Evolutionary conservation across 2,888 invertebrate genomes (phyloP), one percentile per base, ranked within the genome.

Genomic region (Baccha elongata): DNA sequence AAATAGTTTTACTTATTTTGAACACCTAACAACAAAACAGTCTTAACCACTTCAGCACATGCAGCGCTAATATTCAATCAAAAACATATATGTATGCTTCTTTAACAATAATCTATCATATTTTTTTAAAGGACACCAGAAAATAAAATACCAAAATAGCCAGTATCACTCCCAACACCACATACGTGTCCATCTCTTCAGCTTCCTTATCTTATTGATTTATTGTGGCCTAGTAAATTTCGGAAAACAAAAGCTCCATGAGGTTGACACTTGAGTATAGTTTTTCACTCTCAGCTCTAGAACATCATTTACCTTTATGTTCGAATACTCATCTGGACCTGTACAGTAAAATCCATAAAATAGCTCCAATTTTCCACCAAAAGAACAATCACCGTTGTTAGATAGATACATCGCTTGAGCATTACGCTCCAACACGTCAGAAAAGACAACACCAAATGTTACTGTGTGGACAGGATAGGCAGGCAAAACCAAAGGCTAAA

Each of bases 291-390:
- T 29, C 29, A 46, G 11, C 62, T 48, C 60, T n/a, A 46, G n/a
- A 71, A 81, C 83, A 83, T 83, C 83, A 83, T 83, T 83, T 76
- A 83, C 83, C 83, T 83, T 83, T 72, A 78, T 64, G 71, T 78
- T 83, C 53, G 68, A 55, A 68, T 64, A 60, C 60, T 42, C 58
- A 58, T 58, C 58, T 58, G 53, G 68, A 83, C 71, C 78, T 83
- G 73, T 58, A 58, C 72, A 53, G 37, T 78, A 55, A 64, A 83
- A 83, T 73, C 76, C 83, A 78, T 73, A 78, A 83, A 78, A 83
- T 83, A 81, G 74, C 55, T 73, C 26, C 4, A 29, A 69, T 58
- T 72, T 75, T 58, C 71, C 71, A 67, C 71, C 81, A 71, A 81
- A 81, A 71, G 69, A 60, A 60, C 76, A 52, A 81, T 67, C 46